These are phyloP conservation scores for Glareola pratincola DNA, from an alignment of 2,113 vertebrate species.

Conservation along the genomic window DNA sequence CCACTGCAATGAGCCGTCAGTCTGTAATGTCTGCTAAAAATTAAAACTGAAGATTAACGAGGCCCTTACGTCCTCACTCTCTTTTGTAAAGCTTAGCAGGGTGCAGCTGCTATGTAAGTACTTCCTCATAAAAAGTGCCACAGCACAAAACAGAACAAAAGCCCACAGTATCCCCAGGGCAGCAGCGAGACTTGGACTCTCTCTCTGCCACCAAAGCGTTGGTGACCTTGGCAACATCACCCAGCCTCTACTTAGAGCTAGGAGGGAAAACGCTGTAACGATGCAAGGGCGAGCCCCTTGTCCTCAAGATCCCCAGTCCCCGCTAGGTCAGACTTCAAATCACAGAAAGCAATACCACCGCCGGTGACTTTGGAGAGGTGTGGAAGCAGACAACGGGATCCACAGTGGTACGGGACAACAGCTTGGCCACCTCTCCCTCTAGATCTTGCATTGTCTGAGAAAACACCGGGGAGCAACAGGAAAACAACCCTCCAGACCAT, in stretches of 20 bases:
- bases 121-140: neutral
- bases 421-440: neutral
- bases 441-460: neutral
- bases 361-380: neutral
- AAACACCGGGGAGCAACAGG: neutral
- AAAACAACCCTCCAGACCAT: neutral
- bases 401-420: neutral
- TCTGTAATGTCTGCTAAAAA: neutral
- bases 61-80: neutral
- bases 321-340: neutral
- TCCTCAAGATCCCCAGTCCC: neutral
- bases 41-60: neutral
- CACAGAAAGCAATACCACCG: neutral
- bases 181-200: neutral
- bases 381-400: neutral
- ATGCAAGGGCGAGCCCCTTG: neutral
- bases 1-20: neutral
- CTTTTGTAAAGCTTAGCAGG: neutral
- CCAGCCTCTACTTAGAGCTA: neutral
- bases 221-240: neutral
- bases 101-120: neutral
- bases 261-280: neutral
- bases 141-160: neutral
- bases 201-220: neutral
- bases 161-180: neutral